These are phyloP conservation scores for Bovichtus variegatus DNA, from an alignment of 2,797 vertebrate species.

Conservation along the genomic window DNA sequence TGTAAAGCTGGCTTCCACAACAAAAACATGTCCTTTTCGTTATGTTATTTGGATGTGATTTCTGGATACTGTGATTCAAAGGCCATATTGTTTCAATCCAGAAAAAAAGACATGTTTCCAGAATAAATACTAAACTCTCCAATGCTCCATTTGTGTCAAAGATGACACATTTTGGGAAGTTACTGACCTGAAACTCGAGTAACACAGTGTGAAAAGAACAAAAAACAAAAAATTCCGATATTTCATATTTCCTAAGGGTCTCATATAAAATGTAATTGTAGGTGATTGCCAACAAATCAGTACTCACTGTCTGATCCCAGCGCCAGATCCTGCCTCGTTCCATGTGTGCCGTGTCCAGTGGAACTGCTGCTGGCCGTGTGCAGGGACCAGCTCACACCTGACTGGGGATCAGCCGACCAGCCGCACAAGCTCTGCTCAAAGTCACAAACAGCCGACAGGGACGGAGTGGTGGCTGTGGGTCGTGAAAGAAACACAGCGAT, in stretches of 20 bases:
- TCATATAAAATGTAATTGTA: neutral
- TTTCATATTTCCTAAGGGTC: neutral
- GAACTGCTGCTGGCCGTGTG: constrained; percentile 80
- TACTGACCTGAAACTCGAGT: neutral
- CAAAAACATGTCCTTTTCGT: neutral
- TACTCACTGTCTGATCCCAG: constrained; percentile 83
- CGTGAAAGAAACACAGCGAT: constrained; percentile 26
- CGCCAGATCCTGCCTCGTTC: constrained; percentile 77
- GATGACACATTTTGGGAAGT: neutral
- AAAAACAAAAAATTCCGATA: neutral
- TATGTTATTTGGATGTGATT: neutral
- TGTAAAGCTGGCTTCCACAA: neutral
- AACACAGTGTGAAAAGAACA: neutral
- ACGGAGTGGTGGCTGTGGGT: constrained; percentile 78
- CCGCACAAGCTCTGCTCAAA: constrained; percentile 93
- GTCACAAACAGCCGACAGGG: constrained; percentile 92
- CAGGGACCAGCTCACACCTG: constrained; percentile 90
- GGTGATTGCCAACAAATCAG: neutral
- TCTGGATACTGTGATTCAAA: neutral
- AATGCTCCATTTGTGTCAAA: neutral
- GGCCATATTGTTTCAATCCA: neutral
- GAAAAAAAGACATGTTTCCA: neutral
- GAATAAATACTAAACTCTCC: no score
- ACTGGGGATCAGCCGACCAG: constrained; percentile 92
- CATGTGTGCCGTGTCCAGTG: constrained; percentile 65